These are phyloP conservation scores for Trichonephila clavata DNA, from an alignment of 1,140 invertebrate species.

Conservation along the genomic window DNA sequence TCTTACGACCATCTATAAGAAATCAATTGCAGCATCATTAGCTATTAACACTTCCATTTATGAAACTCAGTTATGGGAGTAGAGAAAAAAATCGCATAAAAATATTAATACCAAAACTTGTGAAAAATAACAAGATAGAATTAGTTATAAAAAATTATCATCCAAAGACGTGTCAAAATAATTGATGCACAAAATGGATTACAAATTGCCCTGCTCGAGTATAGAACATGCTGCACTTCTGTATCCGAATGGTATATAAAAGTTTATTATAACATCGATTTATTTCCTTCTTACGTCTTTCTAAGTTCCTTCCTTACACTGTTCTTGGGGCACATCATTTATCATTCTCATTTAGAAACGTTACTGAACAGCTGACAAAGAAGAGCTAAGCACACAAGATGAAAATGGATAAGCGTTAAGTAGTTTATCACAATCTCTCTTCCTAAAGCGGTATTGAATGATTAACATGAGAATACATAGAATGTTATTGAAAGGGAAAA, in stretches of 20 bases:
- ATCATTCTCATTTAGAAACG: conserved; percentile 56
- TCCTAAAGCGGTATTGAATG: conserved; percentile 14
- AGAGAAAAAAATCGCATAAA: not conserved
- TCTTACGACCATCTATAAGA: not conserved
- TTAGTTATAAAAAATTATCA: not conserved
- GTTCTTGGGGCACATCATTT: conserved; percentile 18
- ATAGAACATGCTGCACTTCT: not conserved
- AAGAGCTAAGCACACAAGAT: conserved; percentile 31
- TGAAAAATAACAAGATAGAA: not conserved
- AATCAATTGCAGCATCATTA: not conserved
- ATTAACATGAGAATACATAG: conserved; percentile 39
- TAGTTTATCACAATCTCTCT: conserved; percentile 61
- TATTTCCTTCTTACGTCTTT: not conserved
- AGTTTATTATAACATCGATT: conserved; percentile 28
- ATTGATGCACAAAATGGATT: conserved; percentile 29
- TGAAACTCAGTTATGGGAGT: not conserved
- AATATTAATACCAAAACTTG: not conserved
- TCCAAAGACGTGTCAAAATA: conserved; percentile 19
- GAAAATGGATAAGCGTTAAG: conserved; percentile 65
- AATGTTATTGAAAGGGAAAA: not conserved
- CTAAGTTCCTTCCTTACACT: conserved; percentile 20
- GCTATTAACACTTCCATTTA: not conserved
- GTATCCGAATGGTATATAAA: conserved; percentile 24
- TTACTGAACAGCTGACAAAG: conserved; percentile 54
- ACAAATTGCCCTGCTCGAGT: conserved; percentile 23